Percentiles rank a stretch among this genome's conserved stretches.
Conservation (phyloP, 2,888 invertebrate genomes). For the Podotricha telesiphe region DNA sequence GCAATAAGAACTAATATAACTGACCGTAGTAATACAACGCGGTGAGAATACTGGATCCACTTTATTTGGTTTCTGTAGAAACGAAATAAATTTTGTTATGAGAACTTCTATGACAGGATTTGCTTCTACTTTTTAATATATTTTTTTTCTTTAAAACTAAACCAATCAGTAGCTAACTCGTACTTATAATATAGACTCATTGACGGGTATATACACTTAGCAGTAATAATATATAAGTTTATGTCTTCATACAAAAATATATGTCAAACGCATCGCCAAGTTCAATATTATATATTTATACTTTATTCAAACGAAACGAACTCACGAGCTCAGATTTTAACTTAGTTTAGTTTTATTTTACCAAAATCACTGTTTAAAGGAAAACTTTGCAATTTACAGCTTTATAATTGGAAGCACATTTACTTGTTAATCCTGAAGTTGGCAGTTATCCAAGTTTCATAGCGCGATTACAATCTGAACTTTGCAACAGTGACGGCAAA, state of each 20-base stretch:
- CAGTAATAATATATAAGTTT: no score
- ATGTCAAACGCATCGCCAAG: no score
- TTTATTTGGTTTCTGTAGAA: background rate
- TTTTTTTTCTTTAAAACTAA: no score
- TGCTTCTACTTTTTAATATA: no score
- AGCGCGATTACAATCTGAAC: conserved; percentile 11
- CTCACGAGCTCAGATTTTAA: no score
- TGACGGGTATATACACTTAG: no score
- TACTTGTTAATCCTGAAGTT: conserved; percentile 12
- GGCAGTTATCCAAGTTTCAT: conserved; percentile 19
- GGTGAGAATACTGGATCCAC: background rate
- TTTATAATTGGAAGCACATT: conserved; percentile 9
- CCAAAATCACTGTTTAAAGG: background rate
- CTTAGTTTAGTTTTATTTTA: background rate
- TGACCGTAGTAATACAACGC: conserved; percentile 1
- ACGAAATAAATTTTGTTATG: background rate
- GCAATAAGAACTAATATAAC: conserved; percentile 3
- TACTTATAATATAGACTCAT: no score
- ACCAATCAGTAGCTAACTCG: no score
- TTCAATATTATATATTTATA: no score
- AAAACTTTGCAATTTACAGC: background rate
- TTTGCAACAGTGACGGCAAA: conserved; percentile 5
- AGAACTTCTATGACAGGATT: no score
- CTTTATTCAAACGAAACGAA: no score
- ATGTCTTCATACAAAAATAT: no score